Conservation (phyloP, 2,113 vertebrate genomes). For the Sinocyclocheilus anophthalmus region DNA sequence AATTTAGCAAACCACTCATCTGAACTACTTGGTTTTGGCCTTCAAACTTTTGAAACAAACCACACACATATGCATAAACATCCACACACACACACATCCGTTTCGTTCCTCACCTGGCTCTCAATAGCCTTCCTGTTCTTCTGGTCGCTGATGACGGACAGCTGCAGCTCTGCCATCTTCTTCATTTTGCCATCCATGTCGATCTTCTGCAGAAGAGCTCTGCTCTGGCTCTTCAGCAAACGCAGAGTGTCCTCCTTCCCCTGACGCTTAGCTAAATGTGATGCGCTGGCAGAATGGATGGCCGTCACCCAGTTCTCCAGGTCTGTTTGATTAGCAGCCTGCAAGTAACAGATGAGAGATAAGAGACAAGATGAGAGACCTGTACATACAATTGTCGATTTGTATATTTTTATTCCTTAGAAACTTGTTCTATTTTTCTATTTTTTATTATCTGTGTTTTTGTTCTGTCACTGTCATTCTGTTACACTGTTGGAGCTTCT, state of each 20-base stretch:
- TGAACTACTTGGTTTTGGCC: neutral
- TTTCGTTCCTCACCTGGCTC: slow-evolving; percentile 78
- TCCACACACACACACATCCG: neutral
- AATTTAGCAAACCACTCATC: slow-evolving; percentile 39
- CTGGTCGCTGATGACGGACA: slow-evolving; percentile 82
- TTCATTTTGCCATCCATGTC: slow-evolving; percentile 92
- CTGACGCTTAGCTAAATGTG: slow-evolving; percentile 83
- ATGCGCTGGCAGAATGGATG: slow-evolving; percentile 86
- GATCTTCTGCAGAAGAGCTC: slow-evolving; percentile 83
- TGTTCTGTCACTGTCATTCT: too few species aligned
- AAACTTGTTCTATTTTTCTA: too few species aligned
- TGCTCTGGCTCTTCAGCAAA: slow-evolving; percentile 82
- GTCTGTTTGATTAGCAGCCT: slow-evolving; percentile 86
- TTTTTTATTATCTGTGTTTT: too few species aligned
- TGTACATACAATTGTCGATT: too few species aligned
- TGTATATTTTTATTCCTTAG: too few species aligned
- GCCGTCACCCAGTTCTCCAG: slow-evolving; percentile 90
- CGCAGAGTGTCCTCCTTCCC: slow-evolving; percentile 85
- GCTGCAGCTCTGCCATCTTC: slow-evolving; percentile 89
- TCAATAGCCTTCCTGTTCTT: slow-evolving; percentile 88
- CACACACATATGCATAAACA: slow-evolving; percentile 27
- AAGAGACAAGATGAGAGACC: neutral
- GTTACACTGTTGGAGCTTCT: too few species aligned
- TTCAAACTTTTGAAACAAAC: slow-evolving; percentile 16
- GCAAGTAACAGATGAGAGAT: neutral